phyloP scores from a whole-genome alignment of 2,113 vertebrate species.

The Ammospiza nelsoni region DNA sequence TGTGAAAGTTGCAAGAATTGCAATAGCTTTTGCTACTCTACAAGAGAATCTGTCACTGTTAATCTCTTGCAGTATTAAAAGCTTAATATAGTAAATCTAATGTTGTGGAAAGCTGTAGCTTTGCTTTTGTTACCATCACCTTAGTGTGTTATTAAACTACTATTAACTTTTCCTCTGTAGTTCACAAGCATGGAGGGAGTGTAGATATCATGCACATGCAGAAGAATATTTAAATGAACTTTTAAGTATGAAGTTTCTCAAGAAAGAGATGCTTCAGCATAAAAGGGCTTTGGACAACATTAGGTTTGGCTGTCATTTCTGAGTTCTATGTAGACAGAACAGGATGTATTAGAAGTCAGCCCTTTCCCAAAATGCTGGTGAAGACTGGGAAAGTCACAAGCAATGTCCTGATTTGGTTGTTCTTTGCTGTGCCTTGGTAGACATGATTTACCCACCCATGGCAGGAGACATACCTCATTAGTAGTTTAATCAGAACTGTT shows the following conservation, averaged over 20 bases:
- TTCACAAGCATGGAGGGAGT: neutral
- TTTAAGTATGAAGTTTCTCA: neutral
- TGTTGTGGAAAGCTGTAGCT: slow-evolving; percentile 30
- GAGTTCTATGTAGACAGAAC: neutral
- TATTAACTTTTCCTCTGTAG: neutral
- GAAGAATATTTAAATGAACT: neutral
- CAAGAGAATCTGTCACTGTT: slow-evolving; percentile 63
- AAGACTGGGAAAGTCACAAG: neutral
- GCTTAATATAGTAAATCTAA: slow-evolving; percentile 64
- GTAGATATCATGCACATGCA: neutral
- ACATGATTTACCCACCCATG: neutral
- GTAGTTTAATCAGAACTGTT: neutral
- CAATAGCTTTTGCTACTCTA: slow-evolving; percentile 44
- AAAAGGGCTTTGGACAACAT: neutral
- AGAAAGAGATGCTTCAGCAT: neutral
- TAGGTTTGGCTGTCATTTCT: neutral
- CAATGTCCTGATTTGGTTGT: neutral
- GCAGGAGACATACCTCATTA: neutral
- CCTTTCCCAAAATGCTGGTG: neutral
- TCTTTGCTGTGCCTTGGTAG: neutral
- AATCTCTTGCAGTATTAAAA: slow-evolving; percentile 69
- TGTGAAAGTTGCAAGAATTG: slow-evolving; percentile 55
- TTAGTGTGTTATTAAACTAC: slow-evolving; percentile 21
- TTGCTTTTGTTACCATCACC: slow-evolving; percentile 50
- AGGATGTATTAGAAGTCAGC: neutral